Percentiles rank a stretch among this genome's conserved stretches.
phyloP scores from a whole-genome alignment of 1,140 invertebrate species.

The Nylanderia fulva region DNA sequence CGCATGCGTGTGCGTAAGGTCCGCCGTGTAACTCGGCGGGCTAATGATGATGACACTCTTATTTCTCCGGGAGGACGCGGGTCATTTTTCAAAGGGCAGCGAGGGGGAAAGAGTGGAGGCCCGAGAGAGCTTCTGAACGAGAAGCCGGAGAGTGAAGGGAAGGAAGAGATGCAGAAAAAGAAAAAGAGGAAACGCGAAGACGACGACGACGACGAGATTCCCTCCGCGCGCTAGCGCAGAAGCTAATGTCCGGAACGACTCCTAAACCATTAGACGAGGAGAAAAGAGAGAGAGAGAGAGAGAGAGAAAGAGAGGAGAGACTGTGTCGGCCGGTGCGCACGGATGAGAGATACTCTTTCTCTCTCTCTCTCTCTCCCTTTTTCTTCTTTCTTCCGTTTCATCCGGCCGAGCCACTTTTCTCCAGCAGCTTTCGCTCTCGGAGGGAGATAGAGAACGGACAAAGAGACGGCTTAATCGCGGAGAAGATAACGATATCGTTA shows the following conservation, averaged over 20 bases:
- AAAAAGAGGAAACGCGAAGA: constrained; percentile 48
- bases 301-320: constrained; percentile 44
- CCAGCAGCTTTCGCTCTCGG: constrained; percentile 52
- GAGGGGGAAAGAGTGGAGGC: constrained; percentile 59
- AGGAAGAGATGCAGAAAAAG: constrained; percentile 41
- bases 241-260: constrained; percentile 85
- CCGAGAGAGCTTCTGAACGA: constrained; percentile 57
- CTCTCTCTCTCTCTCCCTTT: constrained; percentile 47
- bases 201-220: constrained; percentile 53
- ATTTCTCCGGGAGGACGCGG: constrained; percentile 77
- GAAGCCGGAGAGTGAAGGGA: constrained; percentile 32
- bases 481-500: constrained; percentile 65
- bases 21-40: constrained; percentile 77
- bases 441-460: constrained; percentile 51
- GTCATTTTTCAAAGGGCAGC: constrained; percentile 82
- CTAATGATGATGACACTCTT: constrained; percentile 84
- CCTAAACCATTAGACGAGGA: constrained; percentile 80
- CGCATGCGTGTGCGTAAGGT: constrained; percentile 58
- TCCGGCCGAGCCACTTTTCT: constrained; percentile 46
- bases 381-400: constrained; percentile 35
- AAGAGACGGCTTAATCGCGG: constrained; percentile 71
- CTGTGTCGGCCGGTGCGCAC: constrained; percentile 17
- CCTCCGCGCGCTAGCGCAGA: constrained; percentile 73
- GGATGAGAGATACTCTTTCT: constrained; percentile 55
- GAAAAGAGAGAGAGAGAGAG: constrained; percentile 46